Conservation (phyloP, 2,113 vertebrate genomes). For the Aldabrachelys gigantea region DNA sequence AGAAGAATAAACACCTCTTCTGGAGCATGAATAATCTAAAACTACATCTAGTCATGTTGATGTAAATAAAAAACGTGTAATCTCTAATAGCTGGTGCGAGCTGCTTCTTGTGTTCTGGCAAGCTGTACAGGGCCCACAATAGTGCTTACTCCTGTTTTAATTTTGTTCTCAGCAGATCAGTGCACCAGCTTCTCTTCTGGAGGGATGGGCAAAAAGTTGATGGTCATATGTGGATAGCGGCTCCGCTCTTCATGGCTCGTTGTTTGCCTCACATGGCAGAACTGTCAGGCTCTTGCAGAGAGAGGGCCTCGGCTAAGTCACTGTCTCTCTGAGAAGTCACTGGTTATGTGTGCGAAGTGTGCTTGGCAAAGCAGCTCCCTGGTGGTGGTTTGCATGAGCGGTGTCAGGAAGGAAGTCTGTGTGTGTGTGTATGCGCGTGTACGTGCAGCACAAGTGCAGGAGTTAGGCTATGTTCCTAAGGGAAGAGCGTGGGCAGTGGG, state of each 20-base stretch:
- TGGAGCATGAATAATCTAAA: not conserved
- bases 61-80: not conserved
- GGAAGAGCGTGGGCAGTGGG: not conserved
- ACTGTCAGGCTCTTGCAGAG: not conserved
- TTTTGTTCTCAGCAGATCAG: not conserved
- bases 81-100: not conserved
- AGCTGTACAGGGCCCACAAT: not conserved
- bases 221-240: not conserved
- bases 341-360: not conserved
- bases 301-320: not conserved
- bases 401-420: slow-evolving; percentile 50
- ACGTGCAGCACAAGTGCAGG: not conserved
- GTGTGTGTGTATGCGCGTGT: not conserved
- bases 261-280: not conserved
- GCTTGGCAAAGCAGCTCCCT: not conserved
- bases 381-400: not conserved
- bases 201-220: not conserved
- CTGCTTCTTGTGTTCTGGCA: not conserved
- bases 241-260: too few species aligned
- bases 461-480: accelerated
- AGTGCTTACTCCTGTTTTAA: not conserved
- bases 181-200: not conserved
- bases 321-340: not conserved
- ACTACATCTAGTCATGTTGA: not conserved
- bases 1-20: not conserved